Evolutionary conservation across 2,888 invertebrate species (phyloP).

Genomic region (Eupithecia vulgata): DNA sequence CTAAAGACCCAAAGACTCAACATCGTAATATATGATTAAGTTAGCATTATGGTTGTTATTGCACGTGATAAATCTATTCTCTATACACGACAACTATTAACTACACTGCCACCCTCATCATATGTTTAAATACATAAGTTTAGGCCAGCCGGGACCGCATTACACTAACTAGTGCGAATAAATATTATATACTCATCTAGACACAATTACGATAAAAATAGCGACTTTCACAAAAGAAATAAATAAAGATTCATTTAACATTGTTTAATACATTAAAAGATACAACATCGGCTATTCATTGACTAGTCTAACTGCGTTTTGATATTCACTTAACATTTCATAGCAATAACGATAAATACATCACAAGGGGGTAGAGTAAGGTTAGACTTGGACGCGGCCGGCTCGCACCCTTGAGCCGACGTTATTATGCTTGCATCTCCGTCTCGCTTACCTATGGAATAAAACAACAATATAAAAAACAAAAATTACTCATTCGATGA

Average conservation of each 20-base stretch:
- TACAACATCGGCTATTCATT: constrained; percentile 81
- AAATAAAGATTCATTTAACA: constrained; percentile 80
- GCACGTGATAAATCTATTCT: constrained; percentile 64
- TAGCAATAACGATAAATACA: constrained; percentile 77
- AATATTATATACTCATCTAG: constrained; percentile 75
- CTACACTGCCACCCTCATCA: constrained; percentile 47
- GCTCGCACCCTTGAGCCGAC: constrained; percentile 42
- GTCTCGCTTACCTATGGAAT: constrained; percentile 48
- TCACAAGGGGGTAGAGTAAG: constrained; percentile 64
- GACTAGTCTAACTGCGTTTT: constrained; percentile 82
- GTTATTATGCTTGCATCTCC: constrained; percentile 41
- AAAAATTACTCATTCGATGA: neutral
- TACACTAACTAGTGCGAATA: constrained; percentile 67
- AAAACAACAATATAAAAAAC: neutral
- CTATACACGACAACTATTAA: constrained; percentile 58
- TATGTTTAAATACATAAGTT: constrained; percentile 44
- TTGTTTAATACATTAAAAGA: constrained; percentile 75
- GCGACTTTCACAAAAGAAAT: constrained; percentile 75
- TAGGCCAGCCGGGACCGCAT: constrained; percentile 51
- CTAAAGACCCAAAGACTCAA: constrained; percentile 59
- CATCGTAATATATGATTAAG: constrained; percentile 57
- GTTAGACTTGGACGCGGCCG: constrained; percentile 47
- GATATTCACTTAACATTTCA: constrained; percentile 71
- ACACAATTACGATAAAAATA: constrained; percentile 71
- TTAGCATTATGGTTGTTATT: constrained; percentile 69